A percentile compares a stretch with the other conserved stretches of the same genome.
Conservation (phyloP, 2,113 vertebrate species). For the Phalacrocorax carbo region DNA sequence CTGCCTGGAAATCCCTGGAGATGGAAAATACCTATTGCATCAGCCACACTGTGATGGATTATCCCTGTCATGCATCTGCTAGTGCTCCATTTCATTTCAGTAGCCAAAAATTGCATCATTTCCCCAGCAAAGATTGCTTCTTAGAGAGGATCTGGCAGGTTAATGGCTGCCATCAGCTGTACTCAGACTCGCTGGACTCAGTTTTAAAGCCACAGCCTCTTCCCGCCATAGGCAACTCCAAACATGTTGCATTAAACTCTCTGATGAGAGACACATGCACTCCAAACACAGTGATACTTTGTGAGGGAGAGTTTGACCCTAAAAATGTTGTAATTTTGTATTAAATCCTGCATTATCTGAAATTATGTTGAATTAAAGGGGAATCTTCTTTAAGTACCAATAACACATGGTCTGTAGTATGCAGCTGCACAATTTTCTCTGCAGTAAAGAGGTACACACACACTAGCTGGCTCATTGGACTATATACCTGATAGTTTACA, state of each 20-base stretch:
- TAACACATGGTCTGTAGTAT: not conserved
- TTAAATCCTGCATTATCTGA: not conserved
- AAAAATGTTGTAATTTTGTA: not conserved
- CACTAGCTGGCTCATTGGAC: not conserved
- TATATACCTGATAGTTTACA: not conserved
- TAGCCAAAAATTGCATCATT: conserved; percentile 37
- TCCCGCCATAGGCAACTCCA: not conserved
- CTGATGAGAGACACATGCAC: not conserved
- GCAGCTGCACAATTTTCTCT: not conserved
- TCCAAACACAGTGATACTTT: not conserved
- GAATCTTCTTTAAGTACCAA: not conserved
- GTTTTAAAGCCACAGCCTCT: not conserved
- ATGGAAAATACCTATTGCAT: not conserved
- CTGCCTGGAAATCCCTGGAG: not conserved
- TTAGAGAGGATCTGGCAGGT: not conserved
- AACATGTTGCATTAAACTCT: not conserved
- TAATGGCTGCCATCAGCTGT: not conserved
- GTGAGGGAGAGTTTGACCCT: not conserved
- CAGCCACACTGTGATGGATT: conserved; percentile 17
- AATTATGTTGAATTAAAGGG: not conserved
- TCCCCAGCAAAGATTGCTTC: not conserved
- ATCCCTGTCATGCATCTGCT: not conserved
- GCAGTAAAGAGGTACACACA: not conserved
- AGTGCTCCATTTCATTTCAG: not conserved
- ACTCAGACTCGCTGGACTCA: accelerated